Percentiles rank a stretch among this genome's conserved stretches.
Evolutionary conservation across 1,140 invertebrate genomes (phyloP).

Genomic region (Drosophila subobscura): DNA sequence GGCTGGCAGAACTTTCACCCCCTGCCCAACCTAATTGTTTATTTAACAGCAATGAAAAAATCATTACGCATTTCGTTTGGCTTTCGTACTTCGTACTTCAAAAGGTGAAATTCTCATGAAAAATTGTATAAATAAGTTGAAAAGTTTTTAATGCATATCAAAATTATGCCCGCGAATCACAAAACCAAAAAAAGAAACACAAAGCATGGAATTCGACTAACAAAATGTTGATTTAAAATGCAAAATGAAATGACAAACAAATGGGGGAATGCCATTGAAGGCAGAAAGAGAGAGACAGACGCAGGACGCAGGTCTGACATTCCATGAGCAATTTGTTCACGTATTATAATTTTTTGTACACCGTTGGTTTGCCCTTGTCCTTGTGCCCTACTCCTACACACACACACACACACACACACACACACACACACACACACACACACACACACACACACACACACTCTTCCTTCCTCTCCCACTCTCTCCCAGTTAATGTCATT

Average conservation of each 20-base stretch:
- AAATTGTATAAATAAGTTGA: conserved; percentile 58
- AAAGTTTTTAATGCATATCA: conserved; percentile 65
- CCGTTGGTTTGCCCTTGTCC: conserved; percentile 35
- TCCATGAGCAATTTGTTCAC: conserved; percentile 54
- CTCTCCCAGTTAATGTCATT: conserved; percentile 56
- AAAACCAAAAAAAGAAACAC: conserved; percentile 19
- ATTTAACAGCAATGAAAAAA: conserved; percentile 78
- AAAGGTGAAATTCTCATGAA: conserved; percentile 69
- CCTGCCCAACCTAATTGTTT: conserved; percentile 58
- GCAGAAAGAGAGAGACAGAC: not conserved
- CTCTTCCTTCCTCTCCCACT: not conserved
- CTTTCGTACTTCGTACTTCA: conserved; percentile 48
- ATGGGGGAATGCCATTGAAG: not conserved
- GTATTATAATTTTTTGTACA: conserved; percentile 44
- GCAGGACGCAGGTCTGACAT: conserved; percentile 16
- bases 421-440: not conserved
- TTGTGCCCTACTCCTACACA: conserved; percentile 14
- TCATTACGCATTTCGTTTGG: conserved; percentile 70
- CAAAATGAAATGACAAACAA: conserved; percentile 59
- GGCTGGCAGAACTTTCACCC: conserved; percentile 54
- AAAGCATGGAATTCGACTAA: conserved; percentile 10
- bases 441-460: not conserved
- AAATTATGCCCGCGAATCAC: conserved; percentile 22
- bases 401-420: not conserved
- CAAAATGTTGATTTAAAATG: conserved; percentile 62